Evolutionary conservation across 2,888 invertebrate genomes (phyloP).

Genomic region (Meloe dianella): DNA sequence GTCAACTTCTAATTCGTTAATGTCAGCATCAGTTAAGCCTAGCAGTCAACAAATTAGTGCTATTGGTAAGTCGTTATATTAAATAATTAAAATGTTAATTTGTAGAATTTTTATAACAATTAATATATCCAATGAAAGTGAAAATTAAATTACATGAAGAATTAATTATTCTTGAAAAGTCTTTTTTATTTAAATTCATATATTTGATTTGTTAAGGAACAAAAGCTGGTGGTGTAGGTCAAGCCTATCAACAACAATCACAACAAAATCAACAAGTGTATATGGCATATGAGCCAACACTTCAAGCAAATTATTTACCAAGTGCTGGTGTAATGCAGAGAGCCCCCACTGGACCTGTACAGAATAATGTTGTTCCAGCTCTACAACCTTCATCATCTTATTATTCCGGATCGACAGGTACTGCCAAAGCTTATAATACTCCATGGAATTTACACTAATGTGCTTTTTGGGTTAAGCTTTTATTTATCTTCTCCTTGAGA

Average conservation of each 20-base stretch:
- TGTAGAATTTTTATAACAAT: too few species aligned
- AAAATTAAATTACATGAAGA: too few species aligned
- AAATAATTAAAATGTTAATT: too few species aligned
- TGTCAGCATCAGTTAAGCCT: slow-evolving; percentile 87
- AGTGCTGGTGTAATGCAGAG: slow-evolving; percentile 70
- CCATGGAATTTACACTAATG: slow-evolving; percentile 41
- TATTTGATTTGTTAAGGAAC: slow-evolving; percentile 52
- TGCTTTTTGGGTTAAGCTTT: slow-evolving; percentile 41
- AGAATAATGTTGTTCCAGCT: slow-evolving; percentile 60
- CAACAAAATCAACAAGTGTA: slow-evolving; percentile 61
- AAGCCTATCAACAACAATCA: slow-evolving; percentile 65
- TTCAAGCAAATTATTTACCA: slow-evolving; percentile 66
- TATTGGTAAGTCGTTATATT: slow-evolving; percentile 65
- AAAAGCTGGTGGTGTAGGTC: slow-evolving; percentile 64
- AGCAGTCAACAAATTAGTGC: slow-evolving; percentile 83
- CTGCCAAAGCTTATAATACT: slow-evolving; percentile 49
- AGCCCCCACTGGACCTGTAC: slow-evolving; percentile 61
- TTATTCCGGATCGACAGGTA: slow-evolving; percentile 63
- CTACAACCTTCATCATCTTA: slow-evolving; percentile 62
- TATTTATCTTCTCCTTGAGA: slow-evolving; percentile 34
- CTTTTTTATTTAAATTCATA: neutral
- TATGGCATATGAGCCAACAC: slow-evolving; percentile 67
- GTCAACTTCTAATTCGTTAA: slow-evolving; percentile 84
- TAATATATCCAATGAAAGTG: too few species aligned
- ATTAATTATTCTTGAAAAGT: too few species aligned